Conservation (phyloP, 1,140 invertebrate genomes). For the Eumeta japonica region DNA sequence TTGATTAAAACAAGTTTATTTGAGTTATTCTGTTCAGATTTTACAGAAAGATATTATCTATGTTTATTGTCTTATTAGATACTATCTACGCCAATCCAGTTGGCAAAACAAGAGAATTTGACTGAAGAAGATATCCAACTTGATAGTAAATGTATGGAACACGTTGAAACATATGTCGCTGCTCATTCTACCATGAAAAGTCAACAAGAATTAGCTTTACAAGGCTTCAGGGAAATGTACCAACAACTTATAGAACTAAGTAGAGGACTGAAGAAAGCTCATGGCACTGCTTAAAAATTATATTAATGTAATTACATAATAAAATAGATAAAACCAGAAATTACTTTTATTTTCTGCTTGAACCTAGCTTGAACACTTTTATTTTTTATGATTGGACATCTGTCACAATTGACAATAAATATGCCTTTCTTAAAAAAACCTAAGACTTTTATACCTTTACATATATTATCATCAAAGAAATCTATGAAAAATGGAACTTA, state of each 20-base stretch:
- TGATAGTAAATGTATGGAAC: constrained; percentile 54
- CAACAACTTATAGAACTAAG: constrained; percentile 59
- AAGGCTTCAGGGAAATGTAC: constrained; percentile 64
- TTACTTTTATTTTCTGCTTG: too few species aligned
- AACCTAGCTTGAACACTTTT: too few species aligned
- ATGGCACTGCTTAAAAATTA: constrained; percentile 48
- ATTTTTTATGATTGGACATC: too few species aligned
- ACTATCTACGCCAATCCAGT: constrained; percentile 32
- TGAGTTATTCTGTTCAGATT: not conserved
- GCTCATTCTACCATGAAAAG: constrained; percentile 61
- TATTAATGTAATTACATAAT: not conserved
- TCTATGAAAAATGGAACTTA: constrained; percentile 54
- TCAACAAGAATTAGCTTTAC: constrained; percentile 64
- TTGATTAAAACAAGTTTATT: too few species aligned
- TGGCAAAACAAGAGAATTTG: constrained; percentile 26
- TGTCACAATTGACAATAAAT: too few species aligned
- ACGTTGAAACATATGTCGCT: constrained; percentile 63
- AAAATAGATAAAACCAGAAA: not conserved
- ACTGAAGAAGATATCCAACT: constrained; percentile 30
- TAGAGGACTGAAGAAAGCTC: constrained; percentile 63
- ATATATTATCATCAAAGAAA: constrained; percentile 31
- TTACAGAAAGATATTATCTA: not conserved
- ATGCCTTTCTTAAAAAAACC: constrained; percentile 47
- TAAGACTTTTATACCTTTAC: constrained; percentile 32
- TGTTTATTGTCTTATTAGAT: constrained; percentile 25